Conservation (phyloP, 53 echinoderm and acorn worm genomes). For the Hippasteria phrygiana region DNA sequence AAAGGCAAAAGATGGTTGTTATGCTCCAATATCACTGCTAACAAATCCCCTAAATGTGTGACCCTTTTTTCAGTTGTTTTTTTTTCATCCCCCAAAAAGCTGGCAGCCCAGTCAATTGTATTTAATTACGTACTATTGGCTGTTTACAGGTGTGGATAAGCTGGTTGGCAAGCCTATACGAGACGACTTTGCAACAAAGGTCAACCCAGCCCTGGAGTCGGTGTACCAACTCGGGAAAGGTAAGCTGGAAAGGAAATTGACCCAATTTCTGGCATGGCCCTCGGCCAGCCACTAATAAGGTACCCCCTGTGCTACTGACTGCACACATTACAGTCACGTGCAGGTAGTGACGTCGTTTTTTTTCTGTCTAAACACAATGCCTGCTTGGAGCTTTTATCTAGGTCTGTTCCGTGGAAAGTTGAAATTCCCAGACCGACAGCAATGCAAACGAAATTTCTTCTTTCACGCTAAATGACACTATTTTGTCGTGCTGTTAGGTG, state of each 20-base stretch:
- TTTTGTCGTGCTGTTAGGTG: too few species aligned
- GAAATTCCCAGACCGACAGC: too few species aligned
- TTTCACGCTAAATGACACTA: too few species aligned
- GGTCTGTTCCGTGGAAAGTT: too few species aligned
- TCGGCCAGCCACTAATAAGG: neutral
- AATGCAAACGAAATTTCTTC: too few species aligned
- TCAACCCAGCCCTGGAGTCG: constrained; percentile 56
- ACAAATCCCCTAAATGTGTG: too few species aligned
- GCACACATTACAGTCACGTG: neutral
- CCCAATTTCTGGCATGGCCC: constrained; percentile 14
- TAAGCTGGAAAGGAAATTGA: constrained; percentile 28
- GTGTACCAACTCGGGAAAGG: constrained; percentile 44
- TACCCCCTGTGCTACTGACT: neutral
- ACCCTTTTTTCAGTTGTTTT: too few species aligned
- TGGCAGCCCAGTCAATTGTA: neutral
- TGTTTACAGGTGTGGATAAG: constrained; percentile 50
- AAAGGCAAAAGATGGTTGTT: too few species aligned
- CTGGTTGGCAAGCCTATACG: constrained; percentile 37
- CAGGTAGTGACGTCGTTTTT: neutral
- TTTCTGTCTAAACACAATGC: too few species aligned
- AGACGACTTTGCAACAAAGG: constrained; percentile 1
- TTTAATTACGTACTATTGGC: neutral
- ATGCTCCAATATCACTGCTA: too few species aligned
- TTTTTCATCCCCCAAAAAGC: too few species aligned
- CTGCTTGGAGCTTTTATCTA: too few species aligned